Conservation (phyloP, 2,797 vertebrate genomes). For the Micromesistius poutassou region DNA sequence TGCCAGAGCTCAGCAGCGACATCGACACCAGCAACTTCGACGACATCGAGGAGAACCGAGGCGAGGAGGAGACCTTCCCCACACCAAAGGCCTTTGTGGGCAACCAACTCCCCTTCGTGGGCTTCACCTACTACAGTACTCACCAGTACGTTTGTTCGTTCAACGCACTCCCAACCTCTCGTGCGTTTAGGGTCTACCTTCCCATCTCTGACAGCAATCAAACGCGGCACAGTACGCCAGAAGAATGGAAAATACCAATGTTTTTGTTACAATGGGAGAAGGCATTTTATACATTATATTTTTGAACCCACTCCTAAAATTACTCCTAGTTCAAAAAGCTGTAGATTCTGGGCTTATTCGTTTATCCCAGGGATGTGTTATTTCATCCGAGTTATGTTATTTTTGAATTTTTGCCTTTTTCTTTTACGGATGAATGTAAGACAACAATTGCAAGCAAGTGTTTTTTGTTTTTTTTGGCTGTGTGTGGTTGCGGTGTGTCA, state of each 20-base stretch:
- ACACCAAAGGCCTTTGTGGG: constrained; percentile 98
- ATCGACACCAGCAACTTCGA: constrained; percentile 98
- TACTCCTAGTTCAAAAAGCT: neutral
- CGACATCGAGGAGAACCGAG: constrained; percentile 95
- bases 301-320: neutral
- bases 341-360: neutral
- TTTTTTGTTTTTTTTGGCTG: neutral
- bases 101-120: constrained; percentile 97
- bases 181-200: neutral
- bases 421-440: neutral
- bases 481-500: neutral
- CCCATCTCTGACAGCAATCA: neutral
- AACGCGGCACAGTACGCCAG: neutral
- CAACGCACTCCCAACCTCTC: neutral
- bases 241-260: neutral
- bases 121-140: constrained; percentile 96
- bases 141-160: constrained; percentile 80
- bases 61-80: constrained; percentile 97
- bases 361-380: neutral
- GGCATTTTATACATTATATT: neutral
- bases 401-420: neutral
- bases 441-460: no score
- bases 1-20: constrained; percentile 96
- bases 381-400: neutral
- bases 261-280: neutral